Conservation (phyloP, 2,113 vertebrate species). For the Naja naja region DNA sequence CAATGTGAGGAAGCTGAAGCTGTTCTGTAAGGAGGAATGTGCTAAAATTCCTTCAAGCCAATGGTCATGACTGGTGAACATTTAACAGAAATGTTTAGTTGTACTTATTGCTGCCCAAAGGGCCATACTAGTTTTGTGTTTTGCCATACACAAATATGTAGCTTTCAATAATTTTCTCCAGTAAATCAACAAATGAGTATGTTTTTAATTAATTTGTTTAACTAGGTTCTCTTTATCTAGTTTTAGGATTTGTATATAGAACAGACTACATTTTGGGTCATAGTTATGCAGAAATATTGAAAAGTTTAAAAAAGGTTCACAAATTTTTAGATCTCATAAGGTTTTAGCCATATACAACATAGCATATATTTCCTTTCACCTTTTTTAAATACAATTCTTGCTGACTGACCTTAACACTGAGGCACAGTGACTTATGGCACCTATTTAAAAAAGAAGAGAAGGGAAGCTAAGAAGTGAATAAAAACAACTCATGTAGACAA, state of each 20-base stretch:
- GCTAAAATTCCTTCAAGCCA: not conserved
- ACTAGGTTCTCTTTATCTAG: not conserved
- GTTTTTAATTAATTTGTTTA: not conserved
- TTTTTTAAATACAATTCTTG: not conserved
- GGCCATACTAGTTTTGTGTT: not conserved
- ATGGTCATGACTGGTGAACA: not conserved
- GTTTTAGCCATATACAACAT: no score
- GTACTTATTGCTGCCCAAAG: not conserved
- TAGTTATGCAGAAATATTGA: not conserved
- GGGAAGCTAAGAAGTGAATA: conserved; percentile 31
- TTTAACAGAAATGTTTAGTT: not conserved
- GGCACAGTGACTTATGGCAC: conserved; percentile 29
- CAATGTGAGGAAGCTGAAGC: not conserved
- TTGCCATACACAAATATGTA: not conserved
- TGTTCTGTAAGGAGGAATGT: not conserved
- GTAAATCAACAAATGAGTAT: not conserved
- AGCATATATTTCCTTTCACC: not conserved
- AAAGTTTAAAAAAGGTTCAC: not conserved
- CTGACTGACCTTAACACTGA: not conserved
- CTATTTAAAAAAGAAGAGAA: conserved; percentile 22
- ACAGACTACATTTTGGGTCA: not conserved
- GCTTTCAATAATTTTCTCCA: not conserved
- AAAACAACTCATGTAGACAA: conserved; percentile 57
- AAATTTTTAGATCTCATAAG: not conserved
- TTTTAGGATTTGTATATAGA: not conserved